A percentile compares a stretch with the other conserved stretches of the same genome.
Evolutionary conservation across 1,140 invertebrate genomes (phyloP).

Genomic region (Fopius arisanus): DNA sequence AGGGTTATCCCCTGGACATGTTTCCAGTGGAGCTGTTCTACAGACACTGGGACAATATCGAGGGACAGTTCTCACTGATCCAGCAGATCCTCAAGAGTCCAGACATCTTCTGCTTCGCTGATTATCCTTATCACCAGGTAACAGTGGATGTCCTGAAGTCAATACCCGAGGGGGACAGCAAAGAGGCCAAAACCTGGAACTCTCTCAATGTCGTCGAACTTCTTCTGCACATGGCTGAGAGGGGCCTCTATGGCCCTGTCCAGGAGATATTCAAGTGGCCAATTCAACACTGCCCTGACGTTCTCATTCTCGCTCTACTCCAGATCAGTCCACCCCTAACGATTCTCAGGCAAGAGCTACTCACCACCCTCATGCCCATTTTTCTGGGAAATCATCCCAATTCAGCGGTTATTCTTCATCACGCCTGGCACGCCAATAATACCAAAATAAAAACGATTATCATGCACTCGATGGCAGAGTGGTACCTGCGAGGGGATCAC

Average conservation of each 20-base stretch:
- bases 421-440: slow-evolving; percentile 88
- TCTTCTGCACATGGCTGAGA: slow-evolving; percentile 85
- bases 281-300: slow-evolving; percentile 91
- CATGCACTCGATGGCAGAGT: slow-evolving; percentile 97
- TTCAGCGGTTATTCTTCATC: slow-evolving; percentile 89
- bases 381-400: slow-evolving; percentile 96
- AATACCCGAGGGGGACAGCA: slow-evolving; percentile 90
- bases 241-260: slow-evolving; percentile 81
- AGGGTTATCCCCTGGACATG: slow-evolving; percentile 74
- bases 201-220: slow-evolving; percentile 91
- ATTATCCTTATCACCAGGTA: slow-evolving; percentile 87
- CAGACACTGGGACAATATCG: slow-evolving; percentile 89
- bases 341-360: slow-evolving; percentile 81
- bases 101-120: slow-evolving; percentile 94
- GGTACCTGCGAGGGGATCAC: slow-evolving; percentile 90
- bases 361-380: slow-evolving; percentile 85
- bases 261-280: slow-evolving; percentile 94
- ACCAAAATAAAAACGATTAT: slow-evolving; percentile 83
- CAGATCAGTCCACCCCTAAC: slow-evolving; percentile 83
- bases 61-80: slow-evolving; percentile 90
- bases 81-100: slow-evolving; percentile 87
- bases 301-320: slow-evolving; percentile 85
- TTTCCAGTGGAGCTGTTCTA: slow-evolving; percentile 93
- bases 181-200: slow-evolving; percentile 91
- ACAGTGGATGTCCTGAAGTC: slow-evolving; percentile 90